Evolutionary conservation across 2,797 vertebrate genomes (phyloP).

Genomic region (Heteromormyrus szaboi): DNA sequence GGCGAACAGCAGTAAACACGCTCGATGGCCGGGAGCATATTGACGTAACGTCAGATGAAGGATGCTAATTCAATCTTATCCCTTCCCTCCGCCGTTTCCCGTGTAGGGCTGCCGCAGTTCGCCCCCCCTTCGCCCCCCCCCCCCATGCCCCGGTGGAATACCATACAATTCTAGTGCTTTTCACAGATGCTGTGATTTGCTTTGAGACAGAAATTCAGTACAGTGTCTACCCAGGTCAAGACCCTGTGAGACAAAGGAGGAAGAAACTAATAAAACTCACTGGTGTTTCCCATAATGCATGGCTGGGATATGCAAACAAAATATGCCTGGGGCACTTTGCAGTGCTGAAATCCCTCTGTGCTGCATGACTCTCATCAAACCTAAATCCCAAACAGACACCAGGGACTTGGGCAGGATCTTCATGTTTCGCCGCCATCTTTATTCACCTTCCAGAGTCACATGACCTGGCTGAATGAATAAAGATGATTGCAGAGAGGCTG

Average conservation of each 20-base stretch:
- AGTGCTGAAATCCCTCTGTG: neutral
- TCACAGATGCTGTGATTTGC: neutral
- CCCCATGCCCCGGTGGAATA: no score
- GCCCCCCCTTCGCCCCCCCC: neutral
- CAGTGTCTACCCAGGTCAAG: neutral
- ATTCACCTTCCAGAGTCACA: neutral
- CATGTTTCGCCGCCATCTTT: neutral
- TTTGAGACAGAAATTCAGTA: neutral
- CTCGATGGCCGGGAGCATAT: conserved; percentile 53
- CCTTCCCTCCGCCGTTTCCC: conserved; percentile 16
- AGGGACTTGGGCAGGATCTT: neutral
- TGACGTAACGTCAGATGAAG: conserved; percentile 44
- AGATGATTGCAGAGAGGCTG: neutral
- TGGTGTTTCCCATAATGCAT: neutral
- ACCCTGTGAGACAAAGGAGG: neutral
- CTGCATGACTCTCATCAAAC: neutral
- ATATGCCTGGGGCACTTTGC: neutral
- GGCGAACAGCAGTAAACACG: conserved; percentile 54
- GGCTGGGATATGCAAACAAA: neutral
- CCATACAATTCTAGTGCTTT: neutral
- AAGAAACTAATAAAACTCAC: neutral
- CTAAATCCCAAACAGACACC: neutral
- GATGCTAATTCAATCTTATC: conserved; percentile 46
- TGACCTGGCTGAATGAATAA: neutral
- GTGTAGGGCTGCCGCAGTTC: neutral